Evolutionary conservation across 2,113 vertebrate species (phyloP).

Genomic region (Xenopus borealis): DNA sequence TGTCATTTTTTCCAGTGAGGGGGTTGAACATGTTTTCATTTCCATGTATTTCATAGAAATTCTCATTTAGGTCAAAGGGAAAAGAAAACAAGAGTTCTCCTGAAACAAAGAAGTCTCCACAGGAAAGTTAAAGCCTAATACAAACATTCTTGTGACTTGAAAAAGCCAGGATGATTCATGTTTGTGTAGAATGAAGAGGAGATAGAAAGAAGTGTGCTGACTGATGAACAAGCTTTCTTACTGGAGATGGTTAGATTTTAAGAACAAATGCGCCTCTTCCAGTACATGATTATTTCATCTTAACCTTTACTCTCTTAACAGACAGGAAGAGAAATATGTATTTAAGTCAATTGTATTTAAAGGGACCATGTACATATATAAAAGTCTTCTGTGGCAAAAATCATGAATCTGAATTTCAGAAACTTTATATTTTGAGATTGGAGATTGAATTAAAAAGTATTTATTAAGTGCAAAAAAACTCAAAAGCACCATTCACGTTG

Average conservation of each 20-base stretch:
- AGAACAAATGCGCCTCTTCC: too few relatives aligned
- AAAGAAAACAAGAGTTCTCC: constrained; percentile 19
- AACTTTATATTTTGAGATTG: too few relatives aligned
- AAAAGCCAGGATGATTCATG: constrained; percentile 33
- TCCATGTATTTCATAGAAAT: constrained; percentile 53
- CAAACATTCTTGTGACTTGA: constrained; percentile 34
- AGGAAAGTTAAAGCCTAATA: constrained; percentile 30
- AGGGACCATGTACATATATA: too few relatives aligned
- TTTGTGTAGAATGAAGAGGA: constrained; percentile 11
- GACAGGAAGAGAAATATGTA: too few relatives aligned
- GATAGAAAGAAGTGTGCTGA: constrained; percentile 22
- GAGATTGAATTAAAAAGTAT: too few relatives aligned
- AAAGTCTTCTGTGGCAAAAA: too few relatives aligned
- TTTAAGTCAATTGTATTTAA: too few relatives aligned
- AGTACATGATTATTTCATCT: too few relatives aligned
- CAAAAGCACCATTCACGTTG: too few relatives aligned
- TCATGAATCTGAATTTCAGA: too few relatives aligned
- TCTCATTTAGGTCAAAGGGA: constrained; percentile 17
- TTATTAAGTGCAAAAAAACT: too few relatives aligned
- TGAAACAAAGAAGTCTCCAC: constrained; percentile 29
- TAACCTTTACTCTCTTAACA: too few relatives aligned
- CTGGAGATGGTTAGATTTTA: neutral
- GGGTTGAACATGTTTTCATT: constrained; percentile 46
- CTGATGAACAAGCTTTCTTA: constrained; percentile 4
- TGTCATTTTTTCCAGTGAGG: constrained; percentile 31